Base-by-base conservation (phyloP, 2,797 vertebrate genomes). In the Potorous gilbertii region DNA sequence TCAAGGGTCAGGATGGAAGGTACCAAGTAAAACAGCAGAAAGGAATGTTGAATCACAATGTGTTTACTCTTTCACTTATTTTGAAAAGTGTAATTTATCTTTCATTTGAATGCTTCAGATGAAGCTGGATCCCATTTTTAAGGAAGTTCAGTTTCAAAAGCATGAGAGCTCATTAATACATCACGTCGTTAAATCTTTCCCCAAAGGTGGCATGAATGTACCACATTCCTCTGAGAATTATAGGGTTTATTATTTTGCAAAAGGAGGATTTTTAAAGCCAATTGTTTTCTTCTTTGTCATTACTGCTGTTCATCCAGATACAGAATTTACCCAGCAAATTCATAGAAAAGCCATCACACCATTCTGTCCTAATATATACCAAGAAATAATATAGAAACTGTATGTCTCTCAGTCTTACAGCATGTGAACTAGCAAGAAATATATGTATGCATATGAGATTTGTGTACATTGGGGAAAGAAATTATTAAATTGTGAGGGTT, bases 81-180 rank as follows among this genome's bases (percentile, higher is more conserved):
- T 56, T 96, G 54, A 95, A 29, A 40, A 93, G 28, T 0, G 3
- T 56, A 54, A 92, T 94, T 81, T 95, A 29, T 94, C 57, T 28
- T 90, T 96, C 8, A 46, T 93, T 90, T 54, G 24, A 81, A 81
- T 52, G 18, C 54, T 90, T 91, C 55, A 56, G 59, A 90, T 90
- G 56, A 94, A 93, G 27, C 24, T 93, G 54, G 34, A 54, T 94
- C 50, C 27, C 29, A 91, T 34, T 52, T 92, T 96, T 96, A 92
- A 96, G 90, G 66, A 0, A 93, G 90, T 62, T 95, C 91, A 56
- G 4, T 50, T 93, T 91, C 93, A 95, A 95, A 94, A 92, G 24
- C 54, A 93, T 89, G 12, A 40, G 89, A 91, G 1, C 3, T 11
- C 55, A 29, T 92, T 27, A 92, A 31, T 90, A 56, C 24, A 94